Conservation (phyloP, 2,888 invertebrate species). For the Tipula unca region DNA sequence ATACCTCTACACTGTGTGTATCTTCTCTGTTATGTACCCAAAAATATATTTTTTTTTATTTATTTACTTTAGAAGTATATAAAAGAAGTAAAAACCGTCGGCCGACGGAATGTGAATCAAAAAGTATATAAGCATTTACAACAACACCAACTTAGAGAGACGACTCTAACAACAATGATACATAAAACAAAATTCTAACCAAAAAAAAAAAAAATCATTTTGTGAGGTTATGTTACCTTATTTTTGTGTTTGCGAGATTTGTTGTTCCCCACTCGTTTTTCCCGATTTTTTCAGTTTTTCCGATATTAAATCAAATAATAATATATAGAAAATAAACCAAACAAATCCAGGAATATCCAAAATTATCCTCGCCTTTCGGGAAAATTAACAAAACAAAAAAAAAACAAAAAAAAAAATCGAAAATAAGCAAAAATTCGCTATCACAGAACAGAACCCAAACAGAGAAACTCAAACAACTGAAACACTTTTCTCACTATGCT, state of each 20-base stretch:
- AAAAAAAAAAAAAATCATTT: not conserved
- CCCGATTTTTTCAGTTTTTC: not conserved
- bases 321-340: not conserved
- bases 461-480: not conserved
- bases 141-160: not conserved
- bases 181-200: not conserved
- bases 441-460: slow-evolving; percentile 4
- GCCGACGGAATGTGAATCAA: slow-evolving; percentile 18
- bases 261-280: not conserved
- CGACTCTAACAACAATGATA: not conserved
- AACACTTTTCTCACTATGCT: slow-evolving; percentile 1
- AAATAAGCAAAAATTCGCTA: not conserved
- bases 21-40: slow-evolving; percentile 14
- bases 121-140: not conserved
- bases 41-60: not conserved
- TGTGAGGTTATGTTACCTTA: slow-evolving; percentile 17
- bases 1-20: not conserved
- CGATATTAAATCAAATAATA: not conserved
- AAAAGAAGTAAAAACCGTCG: not conserved
- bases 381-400: not conserved
- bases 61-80: not conserved
- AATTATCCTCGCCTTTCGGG: not conserved
- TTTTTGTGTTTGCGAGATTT: not conserved
- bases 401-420: not conserved
- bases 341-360: not conserved